Evolutionary conservation across 2,888 invertebrate species (phyloP).

Genomic region (Hecatera dysodea): DNA sequence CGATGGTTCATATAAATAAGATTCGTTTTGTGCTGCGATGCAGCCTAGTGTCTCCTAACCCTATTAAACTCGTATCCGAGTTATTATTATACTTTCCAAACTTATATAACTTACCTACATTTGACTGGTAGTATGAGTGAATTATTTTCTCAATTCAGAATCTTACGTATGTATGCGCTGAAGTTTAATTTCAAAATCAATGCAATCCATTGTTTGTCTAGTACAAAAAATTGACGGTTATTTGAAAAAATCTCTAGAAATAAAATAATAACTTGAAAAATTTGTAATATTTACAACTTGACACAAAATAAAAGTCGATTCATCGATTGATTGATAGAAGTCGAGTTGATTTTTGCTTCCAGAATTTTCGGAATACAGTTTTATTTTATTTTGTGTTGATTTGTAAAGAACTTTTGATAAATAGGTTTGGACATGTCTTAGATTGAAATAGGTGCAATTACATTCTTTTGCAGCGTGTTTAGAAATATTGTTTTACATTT

Average conservation of each 20-base stretch:
- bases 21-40: constrained; percentile 29
- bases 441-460: constrained; percentile 69
- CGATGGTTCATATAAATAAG: constrained; percentile 23
- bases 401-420: constrained; percentile 36
- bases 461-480: constrained; percentile 57
- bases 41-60: constrained; percentile 11
- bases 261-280: not conserved
- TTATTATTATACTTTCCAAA: constrained; percentile 36
- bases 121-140: constrained; percentile 49
- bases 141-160: constrained; percentile 27
- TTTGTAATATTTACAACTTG: constrained; percentile 20
- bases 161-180: constrained; percentile 32
- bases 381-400: constrained; percentile 43
- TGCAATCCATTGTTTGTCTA: constrained; percentile 47
- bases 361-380: constrained; percentile 4
- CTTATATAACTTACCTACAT: constrained; percentile 30
- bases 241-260: constrained; percentile 15
- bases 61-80: constrained; percentile 28
- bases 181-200: constrained; percentile 22
- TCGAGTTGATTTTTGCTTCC: constrained; percentile 8
- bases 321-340: too few species aligned
- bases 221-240: constrained; percentile 42
- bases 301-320: constrained; percentile 30
- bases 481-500: constrained; percentile 39
- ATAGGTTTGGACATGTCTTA: constrained; percentile 44